Conservation (phyloP, 2,797 vertebrate genomes). For the Pelochelys cantorii region DNA sequence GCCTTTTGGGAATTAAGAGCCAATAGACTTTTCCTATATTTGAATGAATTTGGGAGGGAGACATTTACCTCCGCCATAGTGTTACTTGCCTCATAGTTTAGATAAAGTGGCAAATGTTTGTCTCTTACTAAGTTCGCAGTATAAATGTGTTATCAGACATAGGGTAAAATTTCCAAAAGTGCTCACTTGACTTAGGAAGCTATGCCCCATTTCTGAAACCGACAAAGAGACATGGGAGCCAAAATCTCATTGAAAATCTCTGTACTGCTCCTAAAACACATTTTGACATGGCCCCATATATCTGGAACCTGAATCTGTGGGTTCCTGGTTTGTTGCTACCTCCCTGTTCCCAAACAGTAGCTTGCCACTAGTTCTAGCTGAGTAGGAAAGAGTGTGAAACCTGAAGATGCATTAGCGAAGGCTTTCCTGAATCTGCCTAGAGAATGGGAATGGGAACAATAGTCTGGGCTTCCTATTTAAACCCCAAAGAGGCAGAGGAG, state of each 20-base stretch:
- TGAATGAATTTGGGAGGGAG: constrained; percentile 47
- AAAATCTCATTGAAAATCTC: neutral
- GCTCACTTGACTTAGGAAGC: neutral
- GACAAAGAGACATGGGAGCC: neutral
- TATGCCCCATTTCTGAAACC: neutral
- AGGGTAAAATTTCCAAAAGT: neutral
- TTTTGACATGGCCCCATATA: neutral
- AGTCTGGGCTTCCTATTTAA: neutral
- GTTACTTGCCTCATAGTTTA: constrained; percentile 31
- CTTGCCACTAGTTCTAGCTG: neutral
- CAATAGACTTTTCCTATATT: constrained; percentile 47
- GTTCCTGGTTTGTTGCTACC: neutral
- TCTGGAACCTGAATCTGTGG: neutral
- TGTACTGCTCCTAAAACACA: neutral
- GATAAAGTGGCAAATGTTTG: neutral
- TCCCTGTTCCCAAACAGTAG: neutral
- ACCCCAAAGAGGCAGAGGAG: neutral
- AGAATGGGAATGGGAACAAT: neutral
- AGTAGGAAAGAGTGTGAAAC: neutral
- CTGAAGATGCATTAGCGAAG: neutral
- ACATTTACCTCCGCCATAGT: constrained; percentile 43
- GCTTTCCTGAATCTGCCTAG: neutral
- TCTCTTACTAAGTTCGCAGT: neutral
- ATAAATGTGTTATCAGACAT: neutral
- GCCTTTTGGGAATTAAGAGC: constrained; percentile 27